Conservation (phyloP, 1,140 invertebrate genomes). For the Oryctes rhinoceros region DNA sequence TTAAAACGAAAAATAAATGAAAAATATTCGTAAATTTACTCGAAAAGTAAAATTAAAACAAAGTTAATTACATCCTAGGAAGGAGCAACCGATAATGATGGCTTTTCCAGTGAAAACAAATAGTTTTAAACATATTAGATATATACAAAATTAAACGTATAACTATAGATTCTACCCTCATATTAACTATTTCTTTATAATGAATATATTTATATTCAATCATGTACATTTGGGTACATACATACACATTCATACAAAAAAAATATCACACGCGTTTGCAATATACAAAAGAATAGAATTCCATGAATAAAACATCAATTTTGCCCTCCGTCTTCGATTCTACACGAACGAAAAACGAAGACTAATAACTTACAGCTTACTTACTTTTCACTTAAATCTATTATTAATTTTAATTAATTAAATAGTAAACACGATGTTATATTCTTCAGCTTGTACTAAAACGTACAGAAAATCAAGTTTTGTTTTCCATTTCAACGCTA, state of each 20-base stretch:
- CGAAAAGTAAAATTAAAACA: too few species aligned
- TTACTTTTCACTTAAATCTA: constrained; percentile 26
- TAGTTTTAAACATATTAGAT: not conserved
- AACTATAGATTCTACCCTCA: constrained; percentile 4
- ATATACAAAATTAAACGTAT: not conserved
- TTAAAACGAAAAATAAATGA: not conserved
- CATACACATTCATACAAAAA: too few species aligned
- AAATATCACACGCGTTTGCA: not conserved
- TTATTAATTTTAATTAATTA: constrained; percentile 3
- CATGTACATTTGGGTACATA: too few species aligned
- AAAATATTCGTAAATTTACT: not conserved
- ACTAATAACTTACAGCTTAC: not conserved
- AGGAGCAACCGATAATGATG: not conserved
- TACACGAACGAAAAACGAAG: not conserved
- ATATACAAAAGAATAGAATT: not conserved
- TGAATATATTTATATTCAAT: too few species aligned
- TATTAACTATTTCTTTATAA: not conserved
- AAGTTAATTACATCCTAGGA: too few species aligned
- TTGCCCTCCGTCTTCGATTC: not conserved
- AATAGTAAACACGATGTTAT: constrained; percentile 8
- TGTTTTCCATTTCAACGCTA: constrained; percentile 41
- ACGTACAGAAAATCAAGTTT: constrained; percentile 62
- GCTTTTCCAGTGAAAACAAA: not conserved
- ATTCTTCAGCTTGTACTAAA: constrained; percentile 63
- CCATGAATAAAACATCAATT: not conserved